A percentile compares a stretch with the other conserved stretches of the same genome.
Conservation (phyloP, 2,888 invertebrate species). For the Iphiclides podalirius region DNA sequence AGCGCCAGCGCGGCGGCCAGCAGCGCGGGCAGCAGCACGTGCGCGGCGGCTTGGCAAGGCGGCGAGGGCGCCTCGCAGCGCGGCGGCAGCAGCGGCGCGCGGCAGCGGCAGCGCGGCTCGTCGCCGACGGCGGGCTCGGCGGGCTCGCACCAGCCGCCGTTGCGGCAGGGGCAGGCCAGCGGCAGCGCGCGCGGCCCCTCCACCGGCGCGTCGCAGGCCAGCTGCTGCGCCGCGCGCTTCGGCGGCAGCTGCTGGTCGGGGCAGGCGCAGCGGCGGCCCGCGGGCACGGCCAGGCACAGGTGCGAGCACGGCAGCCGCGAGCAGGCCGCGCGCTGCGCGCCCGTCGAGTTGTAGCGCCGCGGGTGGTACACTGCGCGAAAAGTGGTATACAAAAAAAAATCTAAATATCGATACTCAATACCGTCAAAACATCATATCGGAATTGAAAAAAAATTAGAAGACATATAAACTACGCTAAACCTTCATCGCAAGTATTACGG, state of each 20-base stretch:
- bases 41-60: constrained; percentile 83
- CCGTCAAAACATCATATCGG: no score
- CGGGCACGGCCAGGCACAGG: constrained; percentile 94
- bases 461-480: no score
- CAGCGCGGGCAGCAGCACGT: constrained; percentile 90
- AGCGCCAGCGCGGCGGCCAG: constrained; percentile 85
- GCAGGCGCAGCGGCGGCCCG: constrained; percentile 93
- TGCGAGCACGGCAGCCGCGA: constrained; percentile 90
- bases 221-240: constrained; percentile 82
- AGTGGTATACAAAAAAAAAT: background rate
- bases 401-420: no score
- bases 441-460: no score
- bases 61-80: constrained; percentile 82
- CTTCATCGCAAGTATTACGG: no score
- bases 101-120: constrained; percentile 83
- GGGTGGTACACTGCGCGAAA: constrained; percentile 87
- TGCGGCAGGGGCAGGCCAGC: constrained; percentile 90
- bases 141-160: constrained; percentile 82
- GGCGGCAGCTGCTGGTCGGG: constrained; percentile 84
- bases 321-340: constrained; percentile 82
- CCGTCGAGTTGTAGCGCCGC: constrained; percentile 88
- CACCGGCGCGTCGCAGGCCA: constrained; percentile 89
- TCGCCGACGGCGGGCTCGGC: constrained; percentile 83
- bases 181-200: constrained; percentile 88
- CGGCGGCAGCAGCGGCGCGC: constrained; percentile 82